Evolutionary conservation across 2,113 vertebrate species (phyloP), one percentile per base, ranked within the genome.

Genomic region (Cricetomys ansorgei): DNA sequence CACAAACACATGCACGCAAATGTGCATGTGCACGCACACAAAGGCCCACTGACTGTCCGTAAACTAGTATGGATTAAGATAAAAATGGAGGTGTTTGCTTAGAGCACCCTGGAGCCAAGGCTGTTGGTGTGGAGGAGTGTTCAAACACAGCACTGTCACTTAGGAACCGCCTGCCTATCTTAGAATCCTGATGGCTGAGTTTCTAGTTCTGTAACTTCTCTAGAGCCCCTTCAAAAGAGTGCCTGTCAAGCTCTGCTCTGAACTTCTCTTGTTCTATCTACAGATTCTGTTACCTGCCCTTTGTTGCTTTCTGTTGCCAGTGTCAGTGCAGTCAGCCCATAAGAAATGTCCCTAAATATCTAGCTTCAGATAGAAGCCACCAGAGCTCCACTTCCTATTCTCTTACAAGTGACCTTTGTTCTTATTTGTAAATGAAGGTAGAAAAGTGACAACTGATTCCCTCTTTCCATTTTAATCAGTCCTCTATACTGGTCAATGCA

Each of bases 161-260:
- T 9, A 37, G 17, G 0, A 40, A 50, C 9, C 23, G 62, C 27
- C 1, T 2, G 8, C 23, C 19, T 16, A 10, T 27, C 27, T 75
- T 45, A 15, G 7, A 21, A 64, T 31, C n/a, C 40, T 65, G 29
- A 21, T 69, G 31, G 25, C 12, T 37, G 5, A 13, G 48, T 40
- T 72, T 62, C 8, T 91, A 64, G 34, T 53, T 72, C 45, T 17
- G 12, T 27, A 17, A 27, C 7, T 15, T 64, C 43, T 23, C 31
- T 37, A 5, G 1, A 17, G 13, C 5, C 16, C 15, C 62, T 10
- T 12, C 7, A 34, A 23, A 16, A 4, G 2, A 37, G 15, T 25
- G 2, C 37, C 43, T 43, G 43, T 25, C 73, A 53, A 4, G 43
- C 29, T 34, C n/a, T 8, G 5, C 57, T 83, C 55, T 10, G 21